phyloP scores from a whole-genome alignment of 2,797 vertebrate species.

The Scleropages formosus region DNA sequence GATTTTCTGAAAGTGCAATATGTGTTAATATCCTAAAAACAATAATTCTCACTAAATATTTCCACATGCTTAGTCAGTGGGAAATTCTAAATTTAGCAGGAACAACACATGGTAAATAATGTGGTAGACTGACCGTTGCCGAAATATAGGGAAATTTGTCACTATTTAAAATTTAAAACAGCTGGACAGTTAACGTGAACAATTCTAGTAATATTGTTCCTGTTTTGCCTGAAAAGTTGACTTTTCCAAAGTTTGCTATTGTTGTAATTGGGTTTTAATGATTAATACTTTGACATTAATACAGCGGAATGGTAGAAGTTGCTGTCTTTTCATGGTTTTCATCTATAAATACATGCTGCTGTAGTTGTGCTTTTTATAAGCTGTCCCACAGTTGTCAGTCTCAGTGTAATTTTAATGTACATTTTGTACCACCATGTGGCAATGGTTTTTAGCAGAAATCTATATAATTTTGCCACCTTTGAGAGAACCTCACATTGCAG shows the following conservation, averaged over 20 bases:
- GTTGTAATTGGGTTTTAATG: constrained; percentile 83
- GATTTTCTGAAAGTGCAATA: no score
- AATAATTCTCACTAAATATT: no score
- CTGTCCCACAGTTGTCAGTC: constrained; percentile 70
- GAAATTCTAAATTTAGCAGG: no score
- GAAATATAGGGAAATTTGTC: constrained; percentile 52
- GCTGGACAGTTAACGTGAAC: constrained; percentile 82
- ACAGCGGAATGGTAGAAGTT: constrained; percentile 79
- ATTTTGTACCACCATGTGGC: constrained; percentile 73
- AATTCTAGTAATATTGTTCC: constrained; percentile 88
- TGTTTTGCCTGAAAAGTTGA: constrained; percentile 96
- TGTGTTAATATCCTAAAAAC: no score
- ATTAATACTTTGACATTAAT: constrained; percentile 77
- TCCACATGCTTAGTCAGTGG: no score
- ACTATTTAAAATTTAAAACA: constrained; percentile 46
- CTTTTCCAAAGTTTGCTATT: constrained; percentile 96
- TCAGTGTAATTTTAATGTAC: constrained; percentile 73
- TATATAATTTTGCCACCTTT: constrained; percentile 80
- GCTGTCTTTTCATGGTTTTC: constrained; percentile 76
- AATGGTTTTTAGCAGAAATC: constrained; percentile 77
- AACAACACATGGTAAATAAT: no score
- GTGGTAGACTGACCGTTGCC: no score
- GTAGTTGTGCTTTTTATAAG: constrained; percentile 80
- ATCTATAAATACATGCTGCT: constrained; percentile 84
- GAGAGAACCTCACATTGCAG: constrained; percentile 79